Evolutionary conservation across 2,113 vertebrate species (phyloP).

Genomic region (Gymnorhina tibicen): DNA sequence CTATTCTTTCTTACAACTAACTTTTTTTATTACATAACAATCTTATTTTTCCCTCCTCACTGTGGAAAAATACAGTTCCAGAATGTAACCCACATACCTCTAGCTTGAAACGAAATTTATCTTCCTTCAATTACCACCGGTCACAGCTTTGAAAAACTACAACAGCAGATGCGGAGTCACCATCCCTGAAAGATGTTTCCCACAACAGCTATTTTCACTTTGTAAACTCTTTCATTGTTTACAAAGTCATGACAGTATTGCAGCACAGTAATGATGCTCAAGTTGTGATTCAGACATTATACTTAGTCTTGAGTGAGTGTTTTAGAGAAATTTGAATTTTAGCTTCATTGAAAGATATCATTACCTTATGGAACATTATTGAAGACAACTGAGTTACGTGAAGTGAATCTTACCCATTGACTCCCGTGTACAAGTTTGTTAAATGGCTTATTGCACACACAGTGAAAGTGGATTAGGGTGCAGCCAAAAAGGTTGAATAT

Average conservation of each 20-base stretch:
- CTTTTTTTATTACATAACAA: not conserved
- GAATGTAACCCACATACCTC: not conserved
- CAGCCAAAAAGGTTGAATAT: not conserved
- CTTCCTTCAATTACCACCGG: not conserved
- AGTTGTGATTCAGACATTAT: not conserved
- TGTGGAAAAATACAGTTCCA: not conserved
- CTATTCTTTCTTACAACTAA: not conserved
- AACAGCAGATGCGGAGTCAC: not conserved
- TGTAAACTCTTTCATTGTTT: not conserved
- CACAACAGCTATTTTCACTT: not conserved
- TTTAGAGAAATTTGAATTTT: not conserved
- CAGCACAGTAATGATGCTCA: not conserved
- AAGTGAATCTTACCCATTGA: not conserved
- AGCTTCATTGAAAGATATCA: not conserved
- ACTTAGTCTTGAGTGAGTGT: not conserved
- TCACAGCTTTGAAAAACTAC: not conserved
- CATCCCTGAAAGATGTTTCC: not conserved
- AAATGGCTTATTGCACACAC: not conserved
- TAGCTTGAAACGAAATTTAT: not conserved
- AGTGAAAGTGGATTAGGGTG: not conserved
- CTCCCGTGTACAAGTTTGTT: rapidly evolving
- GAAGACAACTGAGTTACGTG: not conserved
- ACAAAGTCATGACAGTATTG: not conserved
- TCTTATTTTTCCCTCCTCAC: not conserved
- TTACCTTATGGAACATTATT: not conserved